A percentile compares a stretch with the other conserved stretches of the same genome.
Evolutionary conservation across 2,888 invertebrate genomes (phyloP).

Genomic region (Perizoma affinitatum): DNA sequence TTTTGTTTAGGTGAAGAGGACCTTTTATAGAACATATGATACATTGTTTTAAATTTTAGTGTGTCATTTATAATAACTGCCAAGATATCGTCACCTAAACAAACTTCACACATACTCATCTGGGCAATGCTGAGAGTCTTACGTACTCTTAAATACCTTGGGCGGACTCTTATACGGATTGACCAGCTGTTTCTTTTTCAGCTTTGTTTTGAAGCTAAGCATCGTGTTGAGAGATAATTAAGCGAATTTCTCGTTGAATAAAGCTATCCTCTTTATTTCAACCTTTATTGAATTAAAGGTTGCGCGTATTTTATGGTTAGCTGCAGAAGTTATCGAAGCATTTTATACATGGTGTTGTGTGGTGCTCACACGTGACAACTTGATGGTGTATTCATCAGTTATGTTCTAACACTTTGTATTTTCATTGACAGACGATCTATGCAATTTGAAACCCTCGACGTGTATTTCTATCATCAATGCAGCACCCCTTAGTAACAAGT

Average conservation of each 20-base stretch:
- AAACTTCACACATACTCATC: too few relatives aligned
- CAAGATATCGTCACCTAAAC: too few relatives aligned
- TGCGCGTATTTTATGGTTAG: slow-evolving; percentile 19
- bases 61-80: too few relatives aligned
- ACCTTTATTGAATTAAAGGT: slow-evolving; percentile 31
- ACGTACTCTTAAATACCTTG: too few relatives aligned
- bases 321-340: slow-evolving; percentile 16
- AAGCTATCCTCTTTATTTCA: slow-evolving; percentile 35
- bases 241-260: slow-evolving; percentile 46
- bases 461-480: too few relatives aligned
- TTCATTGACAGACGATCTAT: too few relatives aligned
- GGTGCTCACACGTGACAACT: slow-evolving; percentile 15
- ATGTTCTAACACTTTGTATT: not conserved
- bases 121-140: too few relatives aligned
- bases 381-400: slow-evolving; percentile 13
- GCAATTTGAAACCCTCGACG: too few relatives aligned
- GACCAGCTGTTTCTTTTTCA: slow-evolving; percentile 5
- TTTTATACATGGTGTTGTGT: slow-evolving; percentile 21
- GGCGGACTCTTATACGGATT: not conserved
- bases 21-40: too few relatives aligned
- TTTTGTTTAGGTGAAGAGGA: too few relatives aligned
- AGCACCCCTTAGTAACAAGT: too few relatives aligned
- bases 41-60: too few relatives aligned
- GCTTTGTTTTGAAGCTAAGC: slow-evolving; percentile 45
- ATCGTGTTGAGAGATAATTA: slow-evolving; percentile 53